Evolutionary conservation across 1,140 invertebrate genomes (phyloP).

Genomic region (Cheumatopsyche charites): DNA sequence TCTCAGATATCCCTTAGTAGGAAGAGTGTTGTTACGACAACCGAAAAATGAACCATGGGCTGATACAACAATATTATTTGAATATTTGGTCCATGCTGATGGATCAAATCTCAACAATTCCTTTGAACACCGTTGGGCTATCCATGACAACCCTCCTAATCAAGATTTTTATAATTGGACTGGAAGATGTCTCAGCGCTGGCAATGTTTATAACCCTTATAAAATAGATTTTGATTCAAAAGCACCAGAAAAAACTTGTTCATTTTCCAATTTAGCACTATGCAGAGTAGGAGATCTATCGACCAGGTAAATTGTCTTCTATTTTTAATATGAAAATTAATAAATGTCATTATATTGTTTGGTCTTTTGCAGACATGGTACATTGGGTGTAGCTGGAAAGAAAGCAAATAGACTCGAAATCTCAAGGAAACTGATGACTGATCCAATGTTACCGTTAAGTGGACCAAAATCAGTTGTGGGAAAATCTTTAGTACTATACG

Average conservation of each 20-base stretch:
- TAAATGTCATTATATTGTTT: background rate
- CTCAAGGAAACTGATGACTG: slow-evolving; percentile 80
- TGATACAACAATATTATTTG: slow-evolving; percentile 80
- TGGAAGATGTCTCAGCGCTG: slow-evolving; percentile 80
- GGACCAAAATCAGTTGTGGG: slow-evolving; percentile 79
- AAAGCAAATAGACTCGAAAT: slow-evolving; percentile 67
- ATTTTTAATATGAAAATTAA: slow-evolving; percentile 15
- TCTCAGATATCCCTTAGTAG: slow-evolving; percentile 87
- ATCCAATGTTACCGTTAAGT: slow-evolving; percentile 75
- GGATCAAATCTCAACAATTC: slow-evolving; percentile 82
- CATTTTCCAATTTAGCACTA: slow-evolving; percentile 60
- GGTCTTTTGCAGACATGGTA: slow-evolving; percentile 68
- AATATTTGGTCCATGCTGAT: slow-evolving; percentile 85
- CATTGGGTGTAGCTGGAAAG: slow-evolving; percentile 74
- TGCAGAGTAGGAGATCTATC: slow-evolving; percentile 73
- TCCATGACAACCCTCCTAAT: slow-evolving; percentile 64
- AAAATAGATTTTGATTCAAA: slow-evolving; percentile 66
- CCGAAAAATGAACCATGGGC: slow-evolving; percentile 75
- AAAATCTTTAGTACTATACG: slow-evolving; percentile 86
- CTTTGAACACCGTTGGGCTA: slow-evolving; percentile 74
- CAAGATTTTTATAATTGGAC: slow-evolving; percentile 92
- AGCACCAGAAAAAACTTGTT: slow-evolving; percentile 63
- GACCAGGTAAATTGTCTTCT: slow-evolving; percentile 52
- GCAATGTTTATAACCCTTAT: slow-evolving; percentile 81
- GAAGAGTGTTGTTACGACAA: slow-evolving; percentile 85